Base-by-base conservation (phyloP, 2,888 invertebrate species). In the Norana najaformis region DNA sequence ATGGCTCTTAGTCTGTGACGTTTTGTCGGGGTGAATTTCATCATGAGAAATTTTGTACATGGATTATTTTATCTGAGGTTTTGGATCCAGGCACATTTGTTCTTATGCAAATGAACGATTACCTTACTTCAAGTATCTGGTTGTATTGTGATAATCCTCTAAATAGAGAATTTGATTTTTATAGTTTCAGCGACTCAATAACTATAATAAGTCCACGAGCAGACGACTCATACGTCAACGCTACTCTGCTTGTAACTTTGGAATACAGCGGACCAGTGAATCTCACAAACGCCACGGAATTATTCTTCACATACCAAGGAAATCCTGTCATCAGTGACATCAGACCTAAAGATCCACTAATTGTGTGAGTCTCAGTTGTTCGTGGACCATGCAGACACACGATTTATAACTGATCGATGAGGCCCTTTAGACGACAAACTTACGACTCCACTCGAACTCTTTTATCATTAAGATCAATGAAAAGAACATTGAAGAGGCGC, bases 221-320 rank as follows among this genome's bases (percentile, higher is more conserved):
- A 13, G 35, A 20, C 37, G 18, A 36, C 37, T 16, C 23, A 23
- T 85, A 85, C 23, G 85, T 85, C 36, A 85, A 85, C 37, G 20
- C 6, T 85, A 37, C 23, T n/a, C 85, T 85, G 85, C 35, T 2
- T 37, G 85, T 85, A 8, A 37, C 35, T 5, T 37, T 85, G 36
- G 85, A 85, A 23, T 85, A 85, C 85, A 85, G 37, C 35, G 85
- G 85, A 36, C 85, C 36, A 23, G 36, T 85, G 37, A 85, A 85
- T 23, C 36, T 85, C 0, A 85, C 85, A 16, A 85, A 36, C 35
- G 36, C 36, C 35, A 37, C 36, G 0, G 36, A 20, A 8, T 20
- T 69, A 69, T n/a, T 6, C 8, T 85, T 83, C 36, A 36, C 85
- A 23, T 85, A 85, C 34, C 35, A 85, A 85, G 85, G 85, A 35